phyloP scores from a whole-genome alignment of 2,888 invertebrate species.

The Leptopilina drosophilae region DNA sequence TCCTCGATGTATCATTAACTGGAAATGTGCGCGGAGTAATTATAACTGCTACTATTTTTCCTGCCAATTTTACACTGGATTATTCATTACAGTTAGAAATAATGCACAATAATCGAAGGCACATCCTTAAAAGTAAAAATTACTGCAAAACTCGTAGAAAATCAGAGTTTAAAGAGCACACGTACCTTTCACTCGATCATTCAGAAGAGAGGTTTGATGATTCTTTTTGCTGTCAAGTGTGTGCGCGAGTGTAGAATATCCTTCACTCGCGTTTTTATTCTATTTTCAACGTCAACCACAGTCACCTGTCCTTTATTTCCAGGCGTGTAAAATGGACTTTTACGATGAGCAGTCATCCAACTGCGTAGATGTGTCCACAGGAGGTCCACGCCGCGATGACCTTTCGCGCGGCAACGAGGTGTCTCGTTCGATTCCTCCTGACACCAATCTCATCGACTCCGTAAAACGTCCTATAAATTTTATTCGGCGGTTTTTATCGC shows the following conservation, averaged over 20 bases:
- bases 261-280: conserved; percentile 11
- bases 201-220: conserved; percentile 7
- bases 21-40: too few species aligned
- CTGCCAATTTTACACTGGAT: neutral
- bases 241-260: neutral
- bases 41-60: neutral
- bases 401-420: conserved; percentile 68
- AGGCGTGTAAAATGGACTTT: conserved; percentile 73
- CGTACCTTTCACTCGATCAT: conserved; percentile 27
- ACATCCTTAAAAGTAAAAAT: conserved; percentile 9
- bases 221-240: conserved; percentile 26
- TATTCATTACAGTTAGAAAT: neutral
- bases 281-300: conserved; percentile 50
- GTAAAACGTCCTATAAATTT: conserved; percentile 75
- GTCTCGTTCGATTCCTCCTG: conserved; percentile 74
- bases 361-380: conserved; percentile 68
- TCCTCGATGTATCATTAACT: too few species aligned
- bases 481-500: conserved; percentile 69
- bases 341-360: conserved; percentile 70
- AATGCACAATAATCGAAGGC: neutral
- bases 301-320: conserved; percentile 69
- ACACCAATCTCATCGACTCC: conserved; percentile 73
- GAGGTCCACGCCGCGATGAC: conserved; percentile 65
- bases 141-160: conserved; percentile 17
- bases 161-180: conserved; percentile 24